Base-by-base conservation (phyloP, 2,888 invertebrate genomes). In the Philereme vetulata region DNA sequence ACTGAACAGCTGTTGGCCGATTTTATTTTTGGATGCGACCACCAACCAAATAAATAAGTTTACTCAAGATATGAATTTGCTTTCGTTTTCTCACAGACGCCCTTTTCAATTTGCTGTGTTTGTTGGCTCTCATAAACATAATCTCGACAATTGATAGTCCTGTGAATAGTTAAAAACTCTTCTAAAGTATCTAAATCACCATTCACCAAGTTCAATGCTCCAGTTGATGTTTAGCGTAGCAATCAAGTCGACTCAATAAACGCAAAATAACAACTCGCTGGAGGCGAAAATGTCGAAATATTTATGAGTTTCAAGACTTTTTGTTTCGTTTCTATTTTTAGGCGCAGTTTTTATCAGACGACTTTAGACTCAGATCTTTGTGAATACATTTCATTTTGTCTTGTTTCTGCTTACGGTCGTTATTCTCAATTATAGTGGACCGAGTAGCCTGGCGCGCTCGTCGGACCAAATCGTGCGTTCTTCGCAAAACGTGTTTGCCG, bases 241-340 rank as follows among this genome's bases (percentile, higher is more conserved):
- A 81, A 84, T 86, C 80, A 81, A 80, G 77, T 75, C 78, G 74
- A 77, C 83, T 85, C 81, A 84, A 85, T 83, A 85, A 86, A 84
- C 80, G 82, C 82, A 82, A 85, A 85, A 85, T 81, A 86, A 86
- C 84, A 75, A 82, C 74, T 80, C 70, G 83, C 81, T 76, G 67
- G 77, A 75, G 75, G 85, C 82, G 78, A 83, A 85, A 84, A 85
- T 85, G 83, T 81, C 82, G 84, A 86, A 88, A 85, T 86, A 80
- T 87, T 88, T 85, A 88, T 82, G 80, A 84, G 83, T 77, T 78
- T 75, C 70, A 66, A 79, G 75, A 78, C 81, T 83, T 88, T 87
- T 86, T 85, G 81, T 81, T 82, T 82, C 75, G 73, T 67, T 75
- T 74, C 78, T 81, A 81, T 80, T 84, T 83, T 82, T 79, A 80